Evolutionary conservation across 2,113 vertebrate species (phyloP), one percentile per base, ranked within the genome.

Genomic region (Archilochus colubris): DNA sequence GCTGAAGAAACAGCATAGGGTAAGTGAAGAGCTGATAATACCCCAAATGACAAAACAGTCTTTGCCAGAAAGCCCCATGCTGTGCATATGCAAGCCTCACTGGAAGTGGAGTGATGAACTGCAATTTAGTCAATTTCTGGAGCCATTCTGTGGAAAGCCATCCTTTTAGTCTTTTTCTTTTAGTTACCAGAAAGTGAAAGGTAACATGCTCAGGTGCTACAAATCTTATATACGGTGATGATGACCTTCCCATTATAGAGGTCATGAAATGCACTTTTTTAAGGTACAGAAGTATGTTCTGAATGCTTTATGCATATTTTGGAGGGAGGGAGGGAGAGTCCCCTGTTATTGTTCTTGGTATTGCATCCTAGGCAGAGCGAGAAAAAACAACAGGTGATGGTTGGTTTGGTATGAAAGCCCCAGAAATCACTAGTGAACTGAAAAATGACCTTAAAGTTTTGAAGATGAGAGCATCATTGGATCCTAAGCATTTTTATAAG

Each of bases 371-470:
- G 99, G 97, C 94, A 86, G 99, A 99, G 86, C 97, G 97, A 91
- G 98, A 97, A 22, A 99, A 99, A 93, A 98, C 98, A 28, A 98
- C 99, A 22, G 99, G 99, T 50, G 98, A 98, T 9, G 97, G 98
- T 48, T 99, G 99, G 99, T 99, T 99, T 97, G 98, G 99, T 78
- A 99, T 99, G 99, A 99, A 98, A 97, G 99, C 99, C 53, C 99
- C 99, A 12, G 99, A 99, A 97, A 63, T 99, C 89, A 98, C 99
- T 7, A 97, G 96, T 31, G 99, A 99, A 92, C 95, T 99, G 75
- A 99, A 98, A 94, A 98, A 98, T 58, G 99, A 99, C 89, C 98
- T 99, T 33, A 98, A 98, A 77, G 98, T 98, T 62, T 96, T 99
- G 90, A 98, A 99, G 96, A 99, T 99, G 99, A 99, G 99, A 93